phyloP scores from a whole-genome alignment of 2,888 invertebrate genomes.

The Chaetoderma sp. region DNA sequence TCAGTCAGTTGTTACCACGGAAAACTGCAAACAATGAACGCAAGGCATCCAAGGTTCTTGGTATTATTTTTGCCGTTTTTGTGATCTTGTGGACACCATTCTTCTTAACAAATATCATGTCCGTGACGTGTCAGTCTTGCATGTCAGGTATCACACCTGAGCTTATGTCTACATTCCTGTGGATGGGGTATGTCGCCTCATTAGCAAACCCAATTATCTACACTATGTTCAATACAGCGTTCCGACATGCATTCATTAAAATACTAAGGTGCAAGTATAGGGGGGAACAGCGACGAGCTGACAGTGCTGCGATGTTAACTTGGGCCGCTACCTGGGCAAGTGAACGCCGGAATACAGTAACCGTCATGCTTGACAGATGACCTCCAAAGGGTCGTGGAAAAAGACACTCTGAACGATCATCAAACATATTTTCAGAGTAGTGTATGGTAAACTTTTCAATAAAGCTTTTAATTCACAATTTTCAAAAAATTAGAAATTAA shows the following conservation, averaged over 20 bases:
- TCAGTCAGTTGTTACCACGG: constrained; percentile 47
- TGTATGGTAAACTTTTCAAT: too few relatives aligned
- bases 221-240: constrained; percentile 68
- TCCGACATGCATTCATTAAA: constrained; percentile 61
- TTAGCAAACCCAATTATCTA: constrained; percentile 69
- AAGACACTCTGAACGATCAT: too few relatives aligned
- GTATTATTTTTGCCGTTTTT: constrained; percentile 68
- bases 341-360: constrained; percentile 52
- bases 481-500: too few relatives aligned
- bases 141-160: constrained; percentile 48
- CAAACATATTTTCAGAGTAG: too few relatives aligned
- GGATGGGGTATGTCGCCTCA: constrained; percentile 68
- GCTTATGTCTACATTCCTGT: constrained; percentile 61
- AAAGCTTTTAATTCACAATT: too few relatives aligned
- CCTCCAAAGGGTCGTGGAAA: too few relatives aligned
- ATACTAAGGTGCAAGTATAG: constrained; percentile 58
- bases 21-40: constrained; percentile 63
- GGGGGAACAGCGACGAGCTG: constrained; percentile 26
- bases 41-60: constrained; percentile 68
- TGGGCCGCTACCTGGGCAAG: constrained; percentile 42
- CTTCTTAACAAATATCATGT: constrained; percentile 63
- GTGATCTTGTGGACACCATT: constrained; percentile 68
- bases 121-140: constrained; percentile 56
- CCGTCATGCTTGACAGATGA: constrained; percentile 46
- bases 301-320: constrained; percentile 39